Percentiles rank a stretch among this genome's conserved stretches.
phyloP scores from a whole-genome alignment of 1,140 invertebrate species.

The Euura saliciscinereae region DNA sequence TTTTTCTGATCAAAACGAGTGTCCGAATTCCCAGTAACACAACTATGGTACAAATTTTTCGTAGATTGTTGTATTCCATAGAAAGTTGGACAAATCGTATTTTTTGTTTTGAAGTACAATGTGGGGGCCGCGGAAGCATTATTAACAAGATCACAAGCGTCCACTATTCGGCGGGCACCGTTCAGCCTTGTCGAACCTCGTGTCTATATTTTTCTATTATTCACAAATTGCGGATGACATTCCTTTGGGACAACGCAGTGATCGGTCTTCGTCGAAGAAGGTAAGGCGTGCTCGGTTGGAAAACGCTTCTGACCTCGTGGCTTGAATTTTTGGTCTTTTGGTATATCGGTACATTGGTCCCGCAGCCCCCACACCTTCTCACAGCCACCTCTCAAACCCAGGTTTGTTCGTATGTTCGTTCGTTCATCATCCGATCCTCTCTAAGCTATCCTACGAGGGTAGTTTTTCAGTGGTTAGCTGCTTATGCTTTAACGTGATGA shows the following conservation, averaged over 20 bases:
- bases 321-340: not conserved
- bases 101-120: not conserved
- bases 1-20: not conserved
- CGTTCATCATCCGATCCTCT: constrained; percentile 32
- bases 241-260: not conserved
- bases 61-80: not conserved
- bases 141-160: not conserved
- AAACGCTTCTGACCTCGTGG: constrained; percentile 2
- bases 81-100: not conserved
- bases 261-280: not conserved
- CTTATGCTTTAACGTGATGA: not conserved
- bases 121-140: constrained; percentile 3
- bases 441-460: constrained; percentile 57
- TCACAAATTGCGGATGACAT: not conserved
- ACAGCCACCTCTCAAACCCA: not conserved
- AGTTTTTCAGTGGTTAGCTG: constrained; percentile 16
- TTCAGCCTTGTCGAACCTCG: not conserved
- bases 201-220: not conserved
- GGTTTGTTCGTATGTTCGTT: constrained; percentile 4
- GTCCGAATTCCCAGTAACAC: not conserved
- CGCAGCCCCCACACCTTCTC: not conserved
- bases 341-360: not conserved
- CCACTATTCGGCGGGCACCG: not conserved
- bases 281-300: not conserved
- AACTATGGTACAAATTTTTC: not conserved